phyloP scores from a whole-genome alignment of 2,888 invertebrate species.

The Euproctis similis region DNA sequence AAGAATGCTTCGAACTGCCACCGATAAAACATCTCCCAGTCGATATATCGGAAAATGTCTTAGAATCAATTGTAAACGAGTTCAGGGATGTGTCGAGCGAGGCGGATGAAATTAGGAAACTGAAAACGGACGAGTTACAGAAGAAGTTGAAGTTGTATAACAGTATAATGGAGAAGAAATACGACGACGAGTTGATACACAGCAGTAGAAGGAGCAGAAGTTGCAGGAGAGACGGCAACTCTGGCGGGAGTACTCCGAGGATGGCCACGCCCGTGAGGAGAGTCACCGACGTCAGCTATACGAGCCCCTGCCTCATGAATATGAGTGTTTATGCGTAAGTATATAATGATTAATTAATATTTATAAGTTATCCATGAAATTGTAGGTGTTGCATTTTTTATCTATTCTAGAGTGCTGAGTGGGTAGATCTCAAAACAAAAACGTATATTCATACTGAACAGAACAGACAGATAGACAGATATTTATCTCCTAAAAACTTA shows the following conservation, averaged over 20 bases:
- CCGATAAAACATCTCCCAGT: conserved; percentile 70
- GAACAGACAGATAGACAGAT: too few relatives aligned
- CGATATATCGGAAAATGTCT: conserved; percentile 57
- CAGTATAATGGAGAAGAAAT: conserved; percentile 83
- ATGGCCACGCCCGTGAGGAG: conserved; percentile 36
- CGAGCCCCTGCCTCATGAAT: conserved; percentile 52
- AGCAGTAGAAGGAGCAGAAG: conserved; percentile 62
- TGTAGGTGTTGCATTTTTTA: too few relatives aligned
- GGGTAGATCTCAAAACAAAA: too few relatives aligned
- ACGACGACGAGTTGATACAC: conserved; percentile 82
- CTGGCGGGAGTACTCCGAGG: conserved; percentile 45
- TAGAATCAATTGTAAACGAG: conserved; percentile 63
- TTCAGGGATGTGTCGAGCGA: conserved; percentile 53
- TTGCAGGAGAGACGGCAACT: conserved; percentile 38
- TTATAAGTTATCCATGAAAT: too few relatives aligned
- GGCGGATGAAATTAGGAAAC: conserved; percentile 43
- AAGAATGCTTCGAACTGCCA: conserved; percentile 85
- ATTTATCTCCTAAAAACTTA: too few relatives aligned
- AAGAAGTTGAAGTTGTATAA: conserved; percentile 79
- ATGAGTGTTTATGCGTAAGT: conserved; percentile 46
- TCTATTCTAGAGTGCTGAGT: too few relatives aligned
- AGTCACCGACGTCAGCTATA: conserved; percentile 37
- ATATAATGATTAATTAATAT: too few relatives aligned
- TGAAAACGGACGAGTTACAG: conserved; percentile 47
- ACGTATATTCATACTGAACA: too few relatives aligned